phyloP scores from a whole-genome alignment of 1,140 invertebrate species.

The Campoletis sonorensis region DNA sequence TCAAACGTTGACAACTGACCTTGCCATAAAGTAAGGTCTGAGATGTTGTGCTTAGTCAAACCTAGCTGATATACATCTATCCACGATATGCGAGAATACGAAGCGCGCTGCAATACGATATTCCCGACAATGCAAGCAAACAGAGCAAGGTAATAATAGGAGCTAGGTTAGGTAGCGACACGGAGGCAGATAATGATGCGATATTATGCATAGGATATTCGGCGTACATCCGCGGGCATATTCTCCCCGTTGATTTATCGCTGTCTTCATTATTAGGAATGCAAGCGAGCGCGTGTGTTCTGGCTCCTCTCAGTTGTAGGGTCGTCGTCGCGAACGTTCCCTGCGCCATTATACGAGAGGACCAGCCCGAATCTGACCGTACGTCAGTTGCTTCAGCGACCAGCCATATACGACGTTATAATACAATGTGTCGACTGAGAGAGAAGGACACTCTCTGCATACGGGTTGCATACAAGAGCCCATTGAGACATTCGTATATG shows the following conservation, averaged over 20 bases:
- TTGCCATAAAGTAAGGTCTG: constrained; percentile 23
- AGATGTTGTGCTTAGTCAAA: constrained; percentile 21
- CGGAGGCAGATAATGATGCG: constrained; percentile 72
- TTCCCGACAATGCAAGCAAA: constrained; percentile 50
- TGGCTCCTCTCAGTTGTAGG: constrained; percentile 12
- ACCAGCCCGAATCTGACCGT: constrained; percentile 64
- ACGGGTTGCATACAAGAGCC: constrained; percentile 65
- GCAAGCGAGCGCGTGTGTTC: constrained; percentile 64
- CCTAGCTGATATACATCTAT: constrained; percentile 8
- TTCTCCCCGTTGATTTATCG: constrained; percentile 77
- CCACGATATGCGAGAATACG: constrained; percentile 34
- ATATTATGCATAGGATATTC: constrained; percentile 77
- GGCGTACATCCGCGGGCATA: constrained; percentile 76
- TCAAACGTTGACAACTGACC: neutral
- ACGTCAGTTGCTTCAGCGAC: constrained; percentile 58
- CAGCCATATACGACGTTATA: constrained; percentile 46
- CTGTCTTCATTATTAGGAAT: constrained; percentile 78
- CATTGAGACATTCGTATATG: constrained; percentile 74
- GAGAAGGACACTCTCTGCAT: constrained; percentile 24
- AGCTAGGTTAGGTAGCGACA: constrained; percentile 54
- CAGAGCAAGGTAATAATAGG: constrained; percentile 46
- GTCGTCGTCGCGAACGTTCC: constrained; percentile 49
- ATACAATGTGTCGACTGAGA: constrained; percentile 42
- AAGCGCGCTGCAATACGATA: constrained; percentile 36
- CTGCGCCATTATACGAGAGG: constrained; percentile 70